These are phyloP conservation scores for Hirtodrosophila alboralis DNA, from an alignment of 2,888 invertebrate species.

Conservation along the genomic window DNA sequence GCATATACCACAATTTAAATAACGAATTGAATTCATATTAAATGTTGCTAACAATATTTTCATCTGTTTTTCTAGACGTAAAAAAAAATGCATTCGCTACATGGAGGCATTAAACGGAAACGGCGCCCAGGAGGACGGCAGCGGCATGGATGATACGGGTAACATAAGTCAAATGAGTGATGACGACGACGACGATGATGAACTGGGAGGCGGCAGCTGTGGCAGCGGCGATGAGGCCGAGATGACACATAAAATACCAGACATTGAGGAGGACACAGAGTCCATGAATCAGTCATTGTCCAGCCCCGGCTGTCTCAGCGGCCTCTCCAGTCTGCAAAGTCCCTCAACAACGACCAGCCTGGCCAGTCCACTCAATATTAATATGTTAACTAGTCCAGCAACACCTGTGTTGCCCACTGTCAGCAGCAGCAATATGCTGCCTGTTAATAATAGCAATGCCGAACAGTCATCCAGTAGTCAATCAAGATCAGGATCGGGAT, in stretches of 20 bases:
- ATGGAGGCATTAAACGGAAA: constrained; percentile 90
- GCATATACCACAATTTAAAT: constrained; percentile 12
- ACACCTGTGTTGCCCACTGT: constrained; percentile 68
- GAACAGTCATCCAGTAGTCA: constrained; percentile 42
- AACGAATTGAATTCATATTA: neutral
- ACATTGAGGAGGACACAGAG: constrained; percentile 87
- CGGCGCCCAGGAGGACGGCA: constrained; percentile 80
- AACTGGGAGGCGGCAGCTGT: constrained; percentile 91
- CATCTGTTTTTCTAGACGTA: constrained; percentile 88
- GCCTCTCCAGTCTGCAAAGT: constrained; percentile 88
- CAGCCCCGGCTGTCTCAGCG: constrained; percentile 88
- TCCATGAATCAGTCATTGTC: constrained; percentile 86
- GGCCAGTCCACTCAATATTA: constrained; percentile 91
- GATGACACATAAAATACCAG: constrained; percentile 85
- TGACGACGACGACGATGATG: constrained; percentile 80
- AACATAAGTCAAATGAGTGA: constrained; percentile 64
- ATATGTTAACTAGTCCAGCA: constrained; percentile 88
- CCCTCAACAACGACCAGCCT: constrained; percentile 89
- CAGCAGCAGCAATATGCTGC: constrained; percentile 20
- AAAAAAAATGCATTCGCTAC: constrained; percentile 98
- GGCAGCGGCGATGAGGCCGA: constrained; percentile 88
- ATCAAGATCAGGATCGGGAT: constrained; percentile 28
- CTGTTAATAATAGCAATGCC: constrained; percentile 15
- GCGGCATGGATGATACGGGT: constrained; percentile 86
- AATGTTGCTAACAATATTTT: neutral